A percentile compares a stretch with the other conserved stretches of the same genome.
These are phyloP conservation scores for Furnarius figulus DNA, from an alignment of 2,113 vertebrate genomes.

Conservation along the genomic window DNA sequence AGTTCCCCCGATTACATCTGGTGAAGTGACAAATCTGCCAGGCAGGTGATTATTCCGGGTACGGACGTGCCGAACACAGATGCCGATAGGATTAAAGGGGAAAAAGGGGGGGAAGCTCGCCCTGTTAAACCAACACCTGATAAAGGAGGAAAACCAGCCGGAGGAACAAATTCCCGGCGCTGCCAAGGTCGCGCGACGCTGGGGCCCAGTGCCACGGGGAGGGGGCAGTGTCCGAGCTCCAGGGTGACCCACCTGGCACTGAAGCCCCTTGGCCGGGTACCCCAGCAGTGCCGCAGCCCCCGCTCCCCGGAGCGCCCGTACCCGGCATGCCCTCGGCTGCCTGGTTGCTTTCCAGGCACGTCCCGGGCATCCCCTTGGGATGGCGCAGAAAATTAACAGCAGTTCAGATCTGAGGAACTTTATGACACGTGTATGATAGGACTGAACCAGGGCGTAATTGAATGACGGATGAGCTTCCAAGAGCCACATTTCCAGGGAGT, in stretches of 20 bases:
- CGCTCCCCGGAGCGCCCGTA: slow-evolving; percentile 9
- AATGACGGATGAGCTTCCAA: slow-evolving; percentile 80
- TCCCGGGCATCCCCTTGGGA: slow-evolving; percentile 72
- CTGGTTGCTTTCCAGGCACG: slow-evolving; percentile 70
- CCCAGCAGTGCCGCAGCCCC: background rate
- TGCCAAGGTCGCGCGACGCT: background rate
- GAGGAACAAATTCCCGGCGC: background rate
- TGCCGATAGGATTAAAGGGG: slow-evolving; percentile 61
- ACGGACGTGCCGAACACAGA: slow-evolving; percentile 47
- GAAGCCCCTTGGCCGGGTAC: fast-evolving
- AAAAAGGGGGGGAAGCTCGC: background rate
- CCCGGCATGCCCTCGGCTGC: slow-evolving; percentile 67
- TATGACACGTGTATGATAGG: slow-evolving; percentile 80
- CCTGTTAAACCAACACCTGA: slow-evolving; percentile 61
- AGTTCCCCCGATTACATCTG: slow-evolving; percentile 60
- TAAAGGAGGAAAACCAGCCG: slow-evolving; percentile 6
- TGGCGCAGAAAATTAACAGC: slow-evolving; percentile 77
- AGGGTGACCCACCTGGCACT: fast-evolving
- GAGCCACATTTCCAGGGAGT: slow-evolving; percentile 79
- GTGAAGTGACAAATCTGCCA: slow-evolving; percentile 66
- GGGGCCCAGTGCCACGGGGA: fast-evolving
- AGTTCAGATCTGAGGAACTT: slow-evolving; percentile 78
- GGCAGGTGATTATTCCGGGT: slow-evolving; percentile 59
- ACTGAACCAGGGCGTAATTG: slow-evolving; percentile 78
- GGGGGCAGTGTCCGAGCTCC: background rate